A percentile compares a stretch with the other conserved stretches of the same genome.
Conservation (phyloP, 2,888 invertebrate genomes). For the Leptopilina syphax region DNA sequence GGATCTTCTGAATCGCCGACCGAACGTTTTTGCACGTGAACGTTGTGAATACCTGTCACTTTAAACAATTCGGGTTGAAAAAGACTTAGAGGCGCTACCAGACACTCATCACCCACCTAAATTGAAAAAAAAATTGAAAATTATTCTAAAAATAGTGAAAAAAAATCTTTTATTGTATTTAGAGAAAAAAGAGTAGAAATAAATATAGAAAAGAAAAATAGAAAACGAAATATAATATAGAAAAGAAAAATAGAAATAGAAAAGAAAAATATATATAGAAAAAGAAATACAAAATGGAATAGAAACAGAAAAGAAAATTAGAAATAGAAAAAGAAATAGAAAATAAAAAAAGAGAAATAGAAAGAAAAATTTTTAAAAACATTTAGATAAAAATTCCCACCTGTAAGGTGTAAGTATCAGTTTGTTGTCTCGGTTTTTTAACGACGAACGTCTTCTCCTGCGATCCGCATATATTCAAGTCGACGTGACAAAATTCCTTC, state of each 20-base stretch:
- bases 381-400: conserved; percentile 62
- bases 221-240: no score
- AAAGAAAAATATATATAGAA: no score
- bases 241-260: no score
- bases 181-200: no score
- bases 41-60: conserved; percentile 87
- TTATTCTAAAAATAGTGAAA: no score
- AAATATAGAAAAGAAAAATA: no score
- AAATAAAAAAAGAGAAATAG: background rate
- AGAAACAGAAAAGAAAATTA: no score
- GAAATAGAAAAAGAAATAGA: no score
- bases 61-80: conserved; percentile 93
- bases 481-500: conserved; percentile 93
- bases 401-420: conserved; percentile 86
- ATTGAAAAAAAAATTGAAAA: conserved; percentile 35
- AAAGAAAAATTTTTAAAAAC: background rate
- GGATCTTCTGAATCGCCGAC: conserved; percentile 94
- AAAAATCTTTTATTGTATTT: no score
- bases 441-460: conserved; percentile 89
- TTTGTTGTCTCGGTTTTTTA: conserved; percentile 83
- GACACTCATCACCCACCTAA: conserved; percentile 93
- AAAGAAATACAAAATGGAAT: no score
- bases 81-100: conserved; percentile 92
- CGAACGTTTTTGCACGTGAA: conserved; percentile 84
- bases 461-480: conserved; percentile 92